A percentile compares a stretch with the other conserved stretches of the same genome.
phyloP scores from a whole-genome alignment of 2,888 invertebrate species.

The Trissonchulus latispiculum region DNA sequence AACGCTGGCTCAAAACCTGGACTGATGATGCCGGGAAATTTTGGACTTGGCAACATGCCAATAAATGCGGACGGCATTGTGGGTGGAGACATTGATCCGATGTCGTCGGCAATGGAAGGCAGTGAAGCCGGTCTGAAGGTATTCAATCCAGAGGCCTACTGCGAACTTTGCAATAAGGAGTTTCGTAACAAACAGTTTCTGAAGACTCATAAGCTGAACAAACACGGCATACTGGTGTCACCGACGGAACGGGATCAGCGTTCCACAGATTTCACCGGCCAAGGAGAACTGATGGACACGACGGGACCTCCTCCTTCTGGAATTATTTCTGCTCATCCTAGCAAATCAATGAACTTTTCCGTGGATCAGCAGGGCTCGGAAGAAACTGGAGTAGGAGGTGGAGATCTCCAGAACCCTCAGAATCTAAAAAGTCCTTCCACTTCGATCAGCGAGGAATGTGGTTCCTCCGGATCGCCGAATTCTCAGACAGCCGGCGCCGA shows the following conservation, averaged over 20 bases:
- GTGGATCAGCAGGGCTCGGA: neutral
- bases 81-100: neutral
- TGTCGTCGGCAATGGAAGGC: no score
- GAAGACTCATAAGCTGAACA: conserved; percentile 94
- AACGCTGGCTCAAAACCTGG: neutral
- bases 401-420: neutral
- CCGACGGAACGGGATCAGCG: no score
- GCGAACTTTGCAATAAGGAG: conserved; percentile 92
- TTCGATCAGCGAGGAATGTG: neutral
- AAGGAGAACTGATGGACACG: no score
- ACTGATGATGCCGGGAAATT: neutral
- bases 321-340: neutral
- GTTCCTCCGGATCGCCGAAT: neutral
- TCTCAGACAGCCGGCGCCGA: neutral
- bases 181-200: conserved; percentile 97
- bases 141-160: conserved; percentile 85
- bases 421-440: no score
- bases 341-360: neutral
- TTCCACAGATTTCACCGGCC: neutral
- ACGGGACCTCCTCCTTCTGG: neutral
- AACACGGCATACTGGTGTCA: conserved; percentile 73
- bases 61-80: neutral
- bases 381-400: neutral
- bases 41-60: no score
- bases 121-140: neutral